phyloP scores from a whole-genome alignment of 2,113 vertebrate genomes.

The Myiozetetes cayanensis region DNA sequence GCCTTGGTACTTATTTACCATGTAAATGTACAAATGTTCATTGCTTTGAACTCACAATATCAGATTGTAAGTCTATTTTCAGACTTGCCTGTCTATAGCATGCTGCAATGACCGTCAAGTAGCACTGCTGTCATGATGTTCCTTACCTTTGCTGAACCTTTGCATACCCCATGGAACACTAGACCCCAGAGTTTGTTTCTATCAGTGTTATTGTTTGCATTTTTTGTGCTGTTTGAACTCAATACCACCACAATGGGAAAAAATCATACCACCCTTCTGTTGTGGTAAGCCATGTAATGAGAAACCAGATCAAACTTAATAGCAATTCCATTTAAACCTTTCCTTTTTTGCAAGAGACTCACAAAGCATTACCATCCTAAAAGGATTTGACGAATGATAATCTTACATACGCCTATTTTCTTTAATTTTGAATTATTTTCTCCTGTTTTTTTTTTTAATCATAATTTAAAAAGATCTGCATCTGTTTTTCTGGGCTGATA shows the following conservation, averaged over 20 bases:
- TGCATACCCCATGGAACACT: not conserved
- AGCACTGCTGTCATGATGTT: not conserved
- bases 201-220: not conserved
- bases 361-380: not conserved
- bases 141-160: not conserved
- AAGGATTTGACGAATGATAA: not conserved
- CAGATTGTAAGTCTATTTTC: not conserved
- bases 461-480: not conserved
- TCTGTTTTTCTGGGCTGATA: not conserved
- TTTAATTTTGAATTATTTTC: not conserved
- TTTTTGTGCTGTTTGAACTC: not conserved
- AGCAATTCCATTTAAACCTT: not conserved
- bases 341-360: not conserved
- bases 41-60: not conserved
- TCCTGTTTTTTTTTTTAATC: not conserved
- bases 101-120: not conserved
- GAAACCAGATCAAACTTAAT: not conserved
- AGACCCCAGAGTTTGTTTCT: not conserved
- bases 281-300: not conserved
- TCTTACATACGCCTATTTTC: not conserved
- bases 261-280: not conserved
- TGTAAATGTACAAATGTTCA: not conserved
- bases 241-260: not conserved
- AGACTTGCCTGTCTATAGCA: not conserved
- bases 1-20: not conserved